Evolutionary conservation across 1,140 invertebrate species (phyloP), one percentile per base, ranked within the genome.

Genomic region (Saccostrea cuccullata): DNA sequence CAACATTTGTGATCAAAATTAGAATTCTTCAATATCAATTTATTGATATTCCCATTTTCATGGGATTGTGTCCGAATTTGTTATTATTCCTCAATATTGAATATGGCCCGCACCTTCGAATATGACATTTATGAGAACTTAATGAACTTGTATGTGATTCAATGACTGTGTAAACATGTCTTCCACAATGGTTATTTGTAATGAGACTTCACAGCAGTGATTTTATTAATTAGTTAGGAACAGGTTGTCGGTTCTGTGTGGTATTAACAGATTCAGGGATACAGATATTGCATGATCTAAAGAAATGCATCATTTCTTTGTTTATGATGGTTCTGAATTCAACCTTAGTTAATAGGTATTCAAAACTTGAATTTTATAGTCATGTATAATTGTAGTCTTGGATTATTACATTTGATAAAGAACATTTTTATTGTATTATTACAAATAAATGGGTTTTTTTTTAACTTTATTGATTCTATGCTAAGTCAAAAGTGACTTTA

Each of bases 301-400:
- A 30, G 70, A 15, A 12, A 11, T 77, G 23, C 26, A 15, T 5
- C 11, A 77, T 30, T 26, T 26, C 26, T 30, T 36, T 36, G 30
- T 77, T 23, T 15, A 77, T 77, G 70, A 77, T 26, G 26, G 70
- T 77, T 36, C 30, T 77, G 70, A 77, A 77, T 77, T 26, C 70
- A 77, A 77, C 70, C 70, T 40, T 77, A 12, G 30, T 36, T 36
- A 0, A 36, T 26, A 30, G 70, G 70, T 77, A 30, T 77, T 77
- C 26, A 30, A 36, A 77, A 77, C 70, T 77, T 77, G 70, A 77
- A 30, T 3, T 30, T 73, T 36, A 77, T 0, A 77, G 17, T 64
- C 58, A 20, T 64, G 58, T 64, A n/a, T 20, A 64, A 64, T 20
- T 64, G 58, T n/a, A 20, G 0, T 8, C 17, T 20, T 20, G n/a